Conservation (phyloP, 2,888 invertebrate species). For the Gibbula magus region DNA sequence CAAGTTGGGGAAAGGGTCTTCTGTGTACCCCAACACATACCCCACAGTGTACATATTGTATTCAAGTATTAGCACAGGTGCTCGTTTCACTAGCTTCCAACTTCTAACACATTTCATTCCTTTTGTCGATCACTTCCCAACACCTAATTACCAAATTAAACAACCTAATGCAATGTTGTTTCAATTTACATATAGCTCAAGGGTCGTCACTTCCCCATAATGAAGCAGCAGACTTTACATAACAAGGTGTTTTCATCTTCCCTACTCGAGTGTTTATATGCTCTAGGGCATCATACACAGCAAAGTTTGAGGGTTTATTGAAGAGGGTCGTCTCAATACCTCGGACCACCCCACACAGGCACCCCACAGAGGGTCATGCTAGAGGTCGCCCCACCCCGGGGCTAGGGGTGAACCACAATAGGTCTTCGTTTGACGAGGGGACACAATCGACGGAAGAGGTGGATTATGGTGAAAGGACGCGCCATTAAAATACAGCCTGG, state of each 20-base stretch:
- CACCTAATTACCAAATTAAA: constrained; percentile 5
- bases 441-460: too few species aligned
- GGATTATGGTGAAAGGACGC: too few species aligned
- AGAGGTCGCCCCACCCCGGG: neutral
- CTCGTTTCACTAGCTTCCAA: neutral
- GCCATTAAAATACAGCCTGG: neutral
- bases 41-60: too few species aligned
- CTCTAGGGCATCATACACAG: neutral
- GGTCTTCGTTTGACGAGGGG: too few species aligned
- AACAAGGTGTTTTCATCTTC: neutral
- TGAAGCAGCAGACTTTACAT: neutral
- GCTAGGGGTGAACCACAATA: neutral
- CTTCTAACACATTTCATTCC: neutral
- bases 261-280: neutral
- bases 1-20: too few species aligned
- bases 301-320: neutral
- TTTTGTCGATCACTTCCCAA: neutral
- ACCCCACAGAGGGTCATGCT: neutral
- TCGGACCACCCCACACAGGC: neutral
- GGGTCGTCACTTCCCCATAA: neutral
- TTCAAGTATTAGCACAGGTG: neutral
- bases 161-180: constrained; percentile 8
- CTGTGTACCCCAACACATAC: too few species aligned
- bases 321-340: neutral
- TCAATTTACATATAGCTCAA: constrained; percentile 7